Evolutionary conservation across 1,140 invertebrate genomes (phyloP).

Genomic region (Vanessa atalanta): DNA sequence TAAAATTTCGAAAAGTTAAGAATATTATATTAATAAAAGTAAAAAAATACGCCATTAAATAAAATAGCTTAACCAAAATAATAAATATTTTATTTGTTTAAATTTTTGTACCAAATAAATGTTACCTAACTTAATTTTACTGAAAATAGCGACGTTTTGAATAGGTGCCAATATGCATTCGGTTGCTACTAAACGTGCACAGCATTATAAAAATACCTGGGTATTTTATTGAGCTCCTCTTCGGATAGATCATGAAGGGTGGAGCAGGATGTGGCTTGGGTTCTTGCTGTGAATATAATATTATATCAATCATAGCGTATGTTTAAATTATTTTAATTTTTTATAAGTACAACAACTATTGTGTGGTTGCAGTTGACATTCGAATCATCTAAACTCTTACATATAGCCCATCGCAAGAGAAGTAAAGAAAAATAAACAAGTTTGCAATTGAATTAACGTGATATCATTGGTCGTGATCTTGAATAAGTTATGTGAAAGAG

Average conservation of each 20-base stretch:
- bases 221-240: slow-evolving; percentile 76
- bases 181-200: slow-evolving; percentile 20
- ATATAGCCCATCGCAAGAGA: no score
- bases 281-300: slow-evolving; percentile 61
- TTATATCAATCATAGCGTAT: background rate
- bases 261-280: slow-evolving; percentile 80
- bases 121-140: background rate
- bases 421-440: no score
- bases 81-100: background rate
- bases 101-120: slow-evolving; percentile 3
- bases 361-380: no score
- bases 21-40: no score
- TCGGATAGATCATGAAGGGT: slow-evolving; percentile 79
- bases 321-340: no score
- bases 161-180: slow-evolving; percentile 23
- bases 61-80: background rate
- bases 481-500: no score
- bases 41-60: background rate
- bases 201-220: slow-evolving; percentile 58
- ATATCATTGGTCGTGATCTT: no score
- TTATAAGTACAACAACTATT: no score
- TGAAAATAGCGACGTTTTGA: slow-evolving; percentile 16
- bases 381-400: no score
- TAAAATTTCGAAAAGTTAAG: background rate
- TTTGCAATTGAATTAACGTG: no score